Evolutionary conservation across 2,797 vertebrate species (phyloP), one percentile per base, ranked within the genome.

Genomic region (Amblyopsis hoosieri): DNA sequence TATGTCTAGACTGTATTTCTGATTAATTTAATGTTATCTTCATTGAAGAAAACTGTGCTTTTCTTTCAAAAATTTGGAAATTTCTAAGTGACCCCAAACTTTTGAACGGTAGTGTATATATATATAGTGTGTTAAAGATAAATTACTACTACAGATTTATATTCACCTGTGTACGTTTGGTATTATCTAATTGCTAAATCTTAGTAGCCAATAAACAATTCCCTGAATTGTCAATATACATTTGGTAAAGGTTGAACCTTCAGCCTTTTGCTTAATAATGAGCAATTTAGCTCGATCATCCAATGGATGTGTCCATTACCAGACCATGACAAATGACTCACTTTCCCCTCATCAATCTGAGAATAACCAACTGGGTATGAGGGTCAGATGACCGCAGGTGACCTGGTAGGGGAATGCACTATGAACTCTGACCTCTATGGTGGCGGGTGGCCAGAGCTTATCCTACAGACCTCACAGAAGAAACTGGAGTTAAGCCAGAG

Each of bases 351-450:
- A 74, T 77, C 60, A 50, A 56, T 67, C 76, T 81, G 66, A 82
- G 78, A 88, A 87, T 85, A 84, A 76, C 72, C 70, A 62, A 31
- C 10, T 61, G 60, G 11, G 62, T 23, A 19, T 46, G 2, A 55
- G 65, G 73, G 72, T 82, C 69, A 77, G 48, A 71, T 66, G 79
- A 71, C 69, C 60, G 50, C 42, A 73, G 57, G 59, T 69, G 81
- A 86, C 79, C 75, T 55, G 73, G 52, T 72, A 66, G 68, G 50
- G 77, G 72, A 81, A 76, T 75, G 78, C 62, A 74, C 72, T 85
- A 69, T 84, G 83, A 90, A 12, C 91, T 81, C 67, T 89, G 85
- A 89, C 85, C 87, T 71, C 48, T 14, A 23, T 50, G 69, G 64
- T 58, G 75, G 64, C 45, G 51, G 69, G 64, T 58, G 75, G 64